Evolutionary conservation across 2,113 vertebrate genomes (phyloP).

Genomic region (rat (Rattus norvegicus)): GRCr8 NC_086019.1:189094001-189094500

Average conservation of each 20-base stretch:
- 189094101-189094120: neutral
- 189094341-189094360: neutral
- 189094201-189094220: neutral
- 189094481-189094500: neutral
- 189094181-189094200: neutral
- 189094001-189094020: neutral
- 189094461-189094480: neutral
- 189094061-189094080: neutral
- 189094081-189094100: neutral
- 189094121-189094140: neutral
- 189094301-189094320: neutral
- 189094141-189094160: neutral
- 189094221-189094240: neutral
- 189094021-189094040: neutral
- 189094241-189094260: neutral
- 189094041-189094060: neutral
- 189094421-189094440: neutral
- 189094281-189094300: neutral
- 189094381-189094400: neutral
- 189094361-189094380: neutral
- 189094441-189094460: neutral
- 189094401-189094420: too few relatives aligned
- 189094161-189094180: neutral
- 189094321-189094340: neutral
- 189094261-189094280: neutral